These are phyloP conservation scores for Larimichthys crocea DNA, from an alignment of 2,113 vertebrate genomes.

Conservation along the genomic window DNA sequence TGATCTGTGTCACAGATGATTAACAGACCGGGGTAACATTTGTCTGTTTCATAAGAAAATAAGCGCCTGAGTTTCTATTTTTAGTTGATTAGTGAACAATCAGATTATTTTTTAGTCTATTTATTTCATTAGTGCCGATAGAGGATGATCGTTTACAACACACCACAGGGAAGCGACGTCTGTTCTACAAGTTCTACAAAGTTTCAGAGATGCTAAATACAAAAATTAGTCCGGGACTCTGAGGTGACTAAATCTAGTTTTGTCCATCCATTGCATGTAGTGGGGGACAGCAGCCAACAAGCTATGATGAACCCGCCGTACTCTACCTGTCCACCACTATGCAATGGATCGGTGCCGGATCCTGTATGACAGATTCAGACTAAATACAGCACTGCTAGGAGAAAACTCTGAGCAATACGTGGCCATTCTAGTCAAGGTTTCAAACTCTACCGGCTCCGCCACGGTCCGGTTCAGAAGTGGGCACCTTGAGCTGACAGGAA, in stretches of 20 bases:
- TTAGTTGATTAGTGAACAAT: background rate
- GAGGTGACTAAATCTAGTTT: background rate
- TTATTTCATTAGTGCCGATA: constrained; percentile 11
- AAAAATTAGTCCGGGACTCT: background rate
- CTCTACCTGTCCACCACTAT: background rate
- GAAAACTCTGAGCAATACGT: too few relatives aligned
- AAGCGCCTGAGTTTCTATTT: background rate
- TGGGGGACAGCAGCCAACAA: background rate
- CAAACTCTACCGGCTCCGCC: too few relatives aligned
- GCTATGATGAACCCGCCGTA: background rate
- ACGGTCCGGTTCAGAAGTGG: too few relatives aligned
- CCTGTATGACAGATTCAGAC: too few relatives aligned
- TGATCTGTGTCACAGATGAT: constrained; percentile 57
- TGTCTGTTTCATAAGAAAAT: too few relatives aligned
- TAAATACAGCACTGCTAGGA: too few relatives aligned
- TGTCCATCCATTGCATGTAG: background rate
- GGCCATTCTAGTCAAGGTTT: too few relatives aligned
- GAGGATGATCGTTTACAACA: background rate
- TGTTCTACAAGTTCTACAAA: too few relatives aligned
- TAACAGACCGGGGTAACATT: constrained; percentile 39
- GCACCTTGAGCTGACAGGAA: too few relatives aligned
- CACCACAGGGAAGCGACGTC: background rate
- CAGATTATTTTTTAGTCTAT: background rate
- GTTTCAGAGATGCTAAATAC: background rate
- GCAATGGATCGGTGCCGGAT: background rate